phyloP scores from a whole-genome alignment of 2,888 invertebrate species.

The Acanthosepion lycidas region DNA sequence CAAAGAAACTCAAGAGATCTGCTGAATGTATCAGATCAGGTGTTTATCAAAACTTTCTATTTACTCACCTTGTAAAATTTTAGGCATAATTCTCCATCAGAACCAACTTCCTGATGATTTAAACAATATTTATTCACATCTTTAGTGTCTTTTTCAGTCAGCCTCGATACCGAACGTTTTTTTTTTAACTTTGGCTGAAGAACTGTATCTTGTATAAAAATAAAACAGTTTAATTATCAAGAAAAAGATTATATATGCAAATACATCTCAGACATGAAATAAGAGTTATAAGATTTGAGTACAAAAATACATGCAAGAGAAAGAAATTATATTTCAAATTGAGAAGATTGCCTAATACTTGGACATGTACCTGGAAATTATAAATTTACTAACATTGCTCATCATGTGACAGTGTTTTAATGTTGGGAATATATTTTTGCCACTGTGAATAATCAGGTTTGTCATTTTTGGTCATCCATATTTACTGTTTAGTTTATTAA shows the following conservation, averaged over 20 bases:
- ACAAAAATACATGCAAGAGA: too few species aligned
- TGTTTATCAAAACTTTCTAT: background rate
- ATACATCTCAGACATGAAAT: background rate
- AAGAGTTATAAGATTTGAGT: background rate
- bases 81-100: slow-evolving; percentile 93
- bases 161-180: slow-evolving; percentile 85
- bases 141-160: slow-evolving; percentile 84
- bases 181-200: slow-evolving; percentile 86
- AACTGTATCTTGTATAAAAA: slow-evolving; percentile 82
- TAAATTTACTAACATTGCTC: too few species aligned
- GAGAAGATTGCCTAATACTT: too few species aligned
- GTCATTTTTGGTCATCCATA: too few species aligned
- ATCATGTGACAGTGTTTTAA: too few species aligned
- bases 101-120: slow-evolving; percentile 92
- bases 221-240: background rate
- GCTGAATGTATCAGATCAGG: too few species aligned
- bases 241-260: background rate
- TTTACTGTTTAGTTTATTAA: too few species aligned
- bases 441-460: too few species aligned
- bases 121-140: slow-evolving; percentile 89
- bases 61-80: slow-evolving; percentile 85
- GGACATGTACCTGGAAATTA: too few species aligned
- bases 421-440: too few species aligned
- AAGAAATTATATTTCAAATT: too few species aligned
- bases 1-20: background rate